These are phyloP conservation scores for Tamandua tetradactyla DNA, from an alignment of 2,797 vertebrate genomes.

Conservation along the genomic window DNA sequence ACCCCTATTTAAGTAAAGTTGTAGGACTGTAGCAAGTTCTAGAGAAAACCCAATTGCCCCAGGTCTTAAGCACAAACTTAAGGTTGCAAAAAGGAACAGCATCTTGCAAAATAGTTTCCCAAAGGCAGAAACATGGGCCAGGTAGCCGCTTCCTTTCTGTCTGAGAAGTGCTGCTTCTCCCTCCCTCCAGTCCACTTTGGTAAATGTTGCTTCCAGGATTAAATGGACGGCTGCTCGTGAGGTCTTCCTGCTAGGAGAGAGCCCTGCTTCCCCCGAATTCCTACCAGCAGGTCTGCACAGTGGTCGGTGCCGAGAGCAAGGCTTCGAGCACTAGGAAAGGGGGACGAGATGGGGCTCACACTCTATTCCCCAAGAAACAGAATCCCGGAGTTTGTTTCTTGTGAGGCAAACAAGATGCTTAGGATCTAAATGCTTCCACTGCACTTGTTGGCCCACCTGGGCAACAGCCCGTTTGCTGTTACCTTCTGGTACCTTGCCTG, in stretches of 20 bases:
- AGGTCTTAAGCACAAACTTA: background rate
- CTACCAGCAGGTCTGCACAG: rapidly evolving
- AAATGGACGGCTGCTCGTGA: background rate
- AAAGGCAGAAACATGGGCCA: background rate
- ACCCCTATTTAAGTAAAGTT: background rate
- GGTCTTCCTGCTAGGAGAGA: background rate
- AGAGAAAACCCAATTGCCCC: background rate
- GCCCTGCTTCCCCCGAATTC: background rate
- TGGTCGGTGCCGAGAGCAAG: rapidly evolving
- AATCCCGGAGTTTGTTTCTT: background rate
- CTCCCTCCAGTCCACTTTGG: background rate
- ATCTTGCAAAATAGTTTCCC: background rate
- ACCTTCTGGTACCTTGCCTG: too few species aligned
- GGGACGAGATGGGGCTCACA: background rate
- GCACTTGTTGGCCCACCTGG: background rate
- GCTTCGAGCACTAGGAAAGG: background rate
- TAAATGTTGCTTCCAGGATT: rapidly evolving
- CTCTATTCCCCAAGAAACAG: background rate
- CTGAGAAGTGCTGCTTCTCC: background rate
- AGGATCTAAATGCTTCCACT: background rate
- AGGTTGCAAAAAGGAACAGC: background rate
- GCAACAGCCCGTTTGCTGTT: background rate
- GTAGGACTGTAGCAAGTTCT: background rate
- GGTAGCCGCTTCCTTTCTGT: background rate
- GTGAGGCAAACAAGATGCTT: background rate